These are phyloP conservation scores for Pseudococcus jackbeardsleyi DNA, from an alignment of 2,888 invertebrate species.

Conservation along the genomic window DNA sequence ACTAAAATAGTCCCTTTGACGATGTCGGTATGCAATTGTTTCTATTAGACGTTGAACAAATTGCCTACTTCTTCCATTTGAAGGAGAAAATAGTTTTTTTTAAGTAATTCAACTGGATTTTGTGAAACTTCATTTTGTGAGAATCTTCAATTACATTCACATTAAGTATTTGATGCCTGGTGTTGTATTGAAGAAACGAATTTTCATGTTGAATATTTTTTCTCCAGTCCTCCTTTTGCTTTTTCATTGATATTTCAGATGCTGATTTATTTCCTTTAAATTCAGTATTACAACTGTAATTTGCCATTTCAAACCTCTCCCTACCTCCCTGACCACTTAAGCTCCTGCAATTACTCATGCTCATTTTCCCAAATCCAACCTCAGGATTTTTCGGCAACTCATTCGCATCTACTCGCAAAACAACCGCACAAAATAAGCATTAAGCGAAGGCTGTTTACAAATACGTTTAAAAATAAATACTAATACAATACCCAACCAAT, in stretches of 20 bases:
- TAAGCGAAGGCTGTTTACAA: not conserved
- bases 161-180: too few relatives aligned
- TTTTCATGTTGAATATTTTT: too few relatives aligned
- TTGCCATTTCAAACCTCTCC: not conserved
- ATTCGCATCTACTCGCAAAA: not conserved
- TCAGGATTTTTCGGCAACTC: not conserved
- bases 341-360: not conserved
- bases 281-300: not conserved
- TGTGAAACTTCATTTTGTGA: too few relatives aligned
- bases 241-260: too few relatives aligned
- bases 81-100: not conserved
- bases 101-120: too few relatives aligned
- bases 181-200: too few relatives aligned
- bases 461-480: not conserved
- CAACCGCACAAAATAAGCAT: not conserved
- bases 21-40: too few relatives aligned
- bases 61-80: not conserved
- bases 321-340: not conserved
- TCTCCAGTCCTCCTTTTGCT: too few relatives aligned
- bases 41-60: too few relatives aligned
- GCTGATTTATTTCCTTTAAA: too few relatives aligned
- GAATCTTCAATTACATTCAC: too few relatives aligned
- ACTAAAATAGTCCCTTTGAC: too few relatives aligned
- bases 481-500: not conserved
- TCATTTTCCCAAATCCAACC: not conserved